phyloP scores from a whole-genome alignment of 2,113 vertebrate species.

The Neogale vison region DNA sequence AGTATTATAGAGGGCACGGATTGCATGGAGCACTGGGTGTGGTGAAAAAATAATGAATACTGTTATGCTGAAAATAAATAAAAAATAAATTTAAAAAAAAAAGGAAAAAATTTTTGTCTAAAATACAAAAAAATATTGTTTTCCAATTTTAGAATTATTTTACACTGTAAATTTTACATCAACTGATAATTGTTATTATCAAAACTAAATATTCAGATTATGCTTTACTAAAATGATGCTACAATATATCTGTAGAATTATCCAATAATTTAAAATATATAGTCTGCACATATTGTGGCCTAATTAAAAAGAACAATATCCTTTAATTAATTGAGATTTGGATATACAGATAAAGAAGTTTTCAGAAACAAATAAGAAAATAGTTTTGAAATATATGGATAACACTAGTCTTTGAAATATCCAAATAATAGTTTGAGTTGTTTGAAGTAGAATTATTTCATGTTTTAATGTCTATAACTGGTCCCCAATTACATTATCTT shows the following conservation, averaged over 20 bases:
- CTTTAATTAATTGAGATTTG: not conserved
- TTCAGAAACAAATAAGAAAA: slow-evolving; percentile 36
- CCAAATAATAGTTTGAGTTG: not conserved
- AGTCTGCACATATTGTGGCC: not conserved
- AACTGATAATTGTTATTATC: not conserved
- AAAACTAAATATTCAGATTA: not conserved
- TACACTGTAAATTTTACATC: not conserved
- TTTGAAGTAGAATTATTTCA: not conserved
- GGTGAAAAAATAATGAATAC: too few relatives aligned
- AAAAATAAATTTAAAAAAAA: too few relatives aligned
- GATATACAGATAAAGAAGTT: not conserved
- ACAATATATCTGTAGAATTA: not conserved
- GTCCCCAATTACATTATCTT: not conserved
- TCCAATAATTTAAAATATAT: not conserved
- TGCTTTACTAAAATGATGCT: not conserved
- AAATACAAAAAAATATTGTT: not conserved
- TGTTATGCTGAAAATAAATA: too few relatives aligned
- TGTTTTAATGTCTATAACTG: not conserved
- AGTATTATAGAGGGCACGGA: too few relatives aligned
- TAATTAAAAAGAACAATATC: not conserved
- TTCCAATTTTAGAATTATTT: not conserved
- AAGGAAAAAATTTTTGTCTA: too few relatives aligned
- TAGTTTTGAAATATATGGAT: not conserved
- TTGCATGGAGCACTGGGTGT: too few relatives aligned
- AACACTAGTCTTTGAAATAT: not conserved